Evolutionary conservation across 2,888 invertebrate species (phyloP).

Genomic region (Plebejus argus): DNA sequence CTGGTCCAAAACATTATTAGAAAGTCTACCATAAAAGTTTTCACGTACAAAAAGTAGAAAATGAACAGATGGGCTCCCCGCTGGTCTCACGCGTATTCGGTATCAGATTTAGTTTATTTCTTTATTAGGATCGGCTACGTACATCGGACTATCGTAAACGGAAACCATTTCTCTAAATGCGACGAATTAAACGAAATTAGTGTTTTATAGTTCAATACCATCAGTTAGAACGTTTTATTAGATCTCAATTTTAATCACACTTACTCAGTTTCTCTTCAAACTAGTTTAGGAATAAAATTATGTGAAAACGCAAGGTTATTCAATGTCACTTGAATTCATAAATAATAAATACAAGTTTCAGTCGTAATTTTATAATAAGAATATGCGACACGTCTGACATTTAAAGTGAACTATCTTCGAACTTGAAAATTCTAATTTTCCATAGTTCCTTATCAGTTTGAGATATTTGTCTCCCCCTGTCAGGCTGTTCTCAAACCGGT

Average conservation of each 20-base stretch:
- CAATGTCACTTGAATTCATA: neutral
- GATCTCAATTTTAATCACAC: neutral
- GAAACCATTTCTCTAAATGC: neutral
- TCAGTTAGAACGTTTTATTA: neutral
- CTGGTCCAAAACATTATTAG: neutral
- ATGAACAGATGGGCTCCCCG: slow-evolving; percentile 4
- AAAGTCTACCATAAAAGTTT: slow-evolving; percentile 3
- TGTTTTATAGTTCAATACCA: neutral
- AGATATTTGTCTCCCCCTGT: neutral
- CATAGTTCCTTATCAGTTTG: neutral
- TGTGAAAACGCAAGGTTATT: slow-evolving; percentile 4
- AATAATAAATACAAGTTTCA: neutral
- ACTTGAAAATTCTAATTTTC: neutral
- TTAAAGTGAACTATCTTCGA: neutral
- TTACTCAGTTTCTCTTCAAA: neutral
- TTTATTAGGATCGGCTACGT: neutral
- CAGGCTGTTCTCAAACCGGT: slow-evolving; percentile 2
- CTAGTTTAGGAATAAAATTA: neutral
- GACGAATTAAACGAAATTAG: neutral
- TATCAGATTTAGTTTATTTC: slow-evolving; percentile 22
- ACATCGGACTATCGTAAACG: neutral
- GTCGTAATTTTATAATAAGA: neutral
- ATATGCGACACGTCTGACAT: neutral
- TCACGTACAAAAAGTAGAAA: neutral
- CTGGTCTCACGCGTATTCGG: slow-evolving; percentile 18